Base-by-base conservation (phyloP, 2,888 invertebrate genomes). In the Macaria liturata region DNA sequence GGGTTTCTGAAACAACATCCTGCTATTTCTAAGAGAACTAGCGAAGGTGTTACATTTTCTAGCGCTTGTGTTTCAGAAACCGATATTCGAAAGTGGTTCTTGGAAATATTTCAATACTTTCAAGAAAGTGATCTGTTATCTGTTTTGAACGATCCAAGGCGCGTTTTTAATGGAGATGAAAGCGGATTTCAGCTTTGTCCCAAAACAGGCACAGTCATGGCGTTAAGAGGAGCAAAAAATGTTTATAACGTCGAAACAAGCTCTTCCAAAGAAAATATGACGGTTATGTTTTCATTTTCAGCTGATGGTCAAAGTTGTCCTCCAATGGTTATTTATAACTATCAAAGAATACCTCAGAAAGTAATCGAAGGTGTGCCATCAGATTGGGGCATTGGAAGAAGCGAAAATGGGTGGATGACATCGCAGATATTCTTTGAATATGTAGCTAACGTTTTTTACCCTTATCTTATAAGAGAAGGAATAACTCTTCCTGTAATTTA, bases 371-470 rank as follows among this genome's bases (percentile, higher is more conserved):
- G 30, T 30, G 30, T 30, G 30, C 45, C 45, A 30, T 45, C 45
- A 43, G 64, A 59, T 7, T 76, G 75, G 76, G 74, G 69, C 34
- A 49, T 68, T 45, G 74, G 71, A 6, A 52, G 69, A 56, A 66
- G 66, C 53, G 75, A 75, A n/a, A 74, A 70, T 64, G 76, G 75
- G 3, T 74, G 74, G 73, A 78, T 75, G 76, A 76, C 70, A 8
- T 55, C 68, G 9, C 65, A 71, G 64, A 65, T 68, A 7, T 75
- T 76, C 62, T 75, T 68, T 57, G 68, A 75, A 50, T 75, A 71
- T 49, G 68, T 76, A 43, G 69, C 52, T 39, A 74, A 74, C 9
- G 54, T 64, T 46, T 72, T 47, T 34, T 34, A 47, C 34, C 46
- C 46, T 32, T 46, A 46, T 20, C 30, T 46, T 32, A 3, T 46